Evolutionary conservation across 2,113 vertebrate genomes (phyloP).

Genomic region (Ctenodactylus gundi): DNA sequence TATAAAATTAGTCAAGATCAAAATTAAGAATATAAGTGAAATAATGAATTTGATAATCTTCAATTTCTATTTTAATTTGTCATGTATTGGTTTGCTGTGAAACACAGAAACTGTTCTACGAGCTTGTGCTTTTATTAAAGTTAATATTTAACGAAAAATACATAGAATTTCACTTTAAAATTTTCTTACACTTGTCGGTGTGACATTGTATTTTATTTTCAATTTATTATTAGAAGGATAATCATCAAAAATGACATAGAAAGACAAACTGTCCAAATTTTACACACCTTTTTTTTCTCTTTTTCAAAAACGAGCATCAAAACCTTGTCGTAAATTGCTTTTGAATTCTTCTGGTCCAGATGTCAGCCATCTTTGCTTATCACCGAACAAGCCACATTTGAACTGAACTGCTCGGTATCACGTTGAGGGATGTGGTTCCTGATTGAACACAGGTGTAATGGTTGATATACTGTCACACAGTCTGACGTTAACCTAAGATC

Average conservation of each 20-base stretch:
- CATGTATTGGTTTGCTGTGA: background rate
- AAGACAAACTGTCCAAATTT: slow-evolving; percentile 70
- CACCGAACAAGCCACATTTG: slow-evolving; percentile 85
- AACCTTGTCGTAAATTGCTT: slow-evolving; percentile 88
- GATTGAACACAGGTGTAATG: slow-evolving; percentile 94
- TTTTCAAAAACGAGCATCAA: slow-evolving; percentile 83
- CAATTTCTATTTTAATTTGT: background rate
- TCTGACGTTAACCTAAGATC: slow-evolving; percentile 95
- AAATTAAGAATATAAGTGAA: background rate
- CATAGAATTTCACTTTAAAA: background rate
- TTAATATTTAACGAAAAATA: background rate
- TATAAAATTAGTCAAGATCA: background rate
- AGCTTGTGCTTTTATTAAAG: background rate
- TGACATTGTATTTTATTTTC: slow-evolving; percentile 30
- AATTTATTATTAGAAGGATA: background rate
- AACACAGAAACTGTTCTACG: background rate
- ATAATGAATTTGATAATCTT: background rate
- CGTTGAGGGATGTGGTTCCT: slow-evolving; percentile 84
- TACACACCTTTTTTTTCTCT: slow-evolving; percentile 79
- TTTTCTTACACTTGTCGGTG: background rate
- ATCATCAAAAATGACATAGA: slow-evolving; percentile 54
- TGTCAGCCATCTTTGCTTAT: slow-evolving; percentile 92
- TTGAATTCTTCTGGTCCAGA: slow-evolving; percentile 87
- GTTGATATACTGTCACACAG: slow-evolving; percentile 93
- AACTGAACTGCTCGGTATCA: slow-evolving; percentile 84